These are phyloP conservation scores for Myxocyprinus asiaticus DNA, from an alignment of 2,113 vertebrate species.

Conservation along the genomic window DNA sequence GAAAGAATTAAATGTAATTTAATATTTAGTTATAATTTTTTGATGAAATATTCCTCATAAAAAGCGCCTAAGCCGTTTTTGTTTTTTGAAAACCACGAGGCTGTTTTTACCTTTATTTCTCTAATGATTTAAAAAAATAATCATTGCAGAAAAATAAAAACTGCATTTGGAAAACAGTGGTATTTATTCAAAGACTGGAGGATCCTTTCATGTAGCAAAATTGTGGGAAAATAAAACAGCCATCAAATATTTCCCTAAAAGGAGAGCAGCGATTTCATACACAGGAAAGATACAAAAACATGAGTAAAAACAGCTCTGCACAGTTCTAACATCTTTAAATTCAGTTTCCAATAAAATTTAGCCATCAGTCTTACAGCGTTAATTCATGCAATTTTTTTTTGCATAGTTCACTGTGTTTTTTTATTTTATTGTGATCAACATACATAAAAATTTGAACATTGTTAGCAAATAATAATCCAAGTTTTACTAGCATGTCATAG, in stretches of 20 bases:
- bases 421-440: neutral
- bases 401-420: slow-evolving; percentile 10
- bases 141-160: neutral
- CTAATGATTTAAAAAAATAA: neutral
- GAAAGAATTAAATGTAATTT: too few species aligned
- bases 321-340: neutral
- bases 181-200: neutral
- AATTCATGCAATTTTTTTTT: neutral
- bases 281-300: slow-evolving; percentile 6
- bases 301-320: neutral
- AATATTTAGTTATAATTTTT: too few species aligned
- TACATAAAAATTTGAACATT: slow-evolving; percentile 2
- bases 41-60: neutral
- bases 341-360: neutral
- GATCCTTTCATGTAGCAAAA: slow-evolving; percentile 3
- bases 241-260: neutral
- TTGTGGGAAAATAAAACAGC: neutral
- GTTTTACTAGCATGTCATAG: neutral
- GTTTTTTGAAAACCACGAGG: neutral
- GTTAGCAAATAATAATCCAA: neutral
- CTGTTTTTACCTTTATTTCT: neutral
- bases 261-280: neutral
- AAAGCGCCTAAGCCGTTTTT: too few species aligned
- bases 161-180: neutral
- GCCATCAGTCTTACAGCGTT: too few species aligned